phyloP scores from a whole-genome alignment of 2,797 vertebrate genomes.

The Gastrophryne carolinensis region DNA sequence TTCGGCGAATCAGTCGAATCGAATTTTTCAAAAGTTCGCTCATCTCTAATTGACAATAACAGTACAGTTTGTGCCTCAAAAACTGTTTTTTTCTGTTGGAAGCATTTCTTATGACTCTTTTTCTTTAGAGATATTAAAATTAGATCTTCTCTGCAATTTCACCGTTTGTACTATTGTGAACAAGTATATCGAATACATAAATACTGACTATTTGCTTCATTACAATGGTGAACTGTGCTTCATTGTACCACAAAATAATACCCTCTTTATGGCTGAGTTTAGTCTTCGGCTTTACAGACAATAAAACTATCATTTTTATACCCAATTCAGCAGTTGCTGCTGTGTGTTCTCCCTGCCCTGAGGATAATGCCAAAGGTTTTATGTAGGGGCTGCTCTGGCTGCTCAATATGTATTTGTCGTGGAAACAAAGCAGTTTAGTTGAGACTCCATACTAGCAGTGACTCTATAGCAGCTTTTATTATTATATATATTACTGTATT shows the following conservation, averaged over 20 bases:
- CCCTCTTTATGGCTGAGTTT: conserved; percentile 70
- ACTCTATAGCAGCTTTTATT: too few relatives aligned
- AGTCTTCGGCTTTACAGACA: conserved; percentile 74
- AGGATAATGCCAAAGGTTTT: conserved; percentile 69
- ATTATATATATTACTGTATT: too few relatives aligned
- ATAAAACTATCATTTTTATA: conserved; percentile 78
- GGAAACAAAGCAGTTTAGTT: conserved; percentile 61
- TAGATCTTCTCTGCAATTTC: conserved; percentile 63
- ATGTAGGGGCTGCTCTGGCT: conserved; percentile 65
- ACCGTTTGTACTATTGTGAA: conserved; percentile 71
- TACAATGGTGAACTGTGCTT: conserved; percentile 83
- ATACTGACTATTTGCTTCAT: conserved; percentile 81
- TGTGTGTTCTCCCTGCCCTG: conserved; percentile 67
- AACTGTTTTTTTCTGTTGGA: conserved; percentile 52
- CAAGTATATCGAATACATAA: conserved; percentile 76
- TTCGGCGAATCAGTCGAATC: too few relatives aligned
- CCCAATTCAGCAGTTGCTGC: conserved; percentile 63
- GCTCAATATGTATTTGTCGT: conserved; percentile 71
- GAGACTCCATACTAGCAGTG: conserved; percentile 64
- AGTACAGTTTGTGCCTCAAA: conserved; percentile 39
- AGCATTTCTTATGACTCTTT: conserved; percentile 60
- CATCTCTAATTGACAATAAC: too few relatives aligned
- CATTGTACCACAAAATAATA: conserved; percentile 75
- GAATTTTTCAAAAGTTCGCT: too few relatives aligned
- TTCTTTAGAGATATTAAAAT: conserved; percentile 67